phyloP scores from a whole-genome alignment of 1,140 invertebrate species.

The Tetramorium parvispinum region DNA sequence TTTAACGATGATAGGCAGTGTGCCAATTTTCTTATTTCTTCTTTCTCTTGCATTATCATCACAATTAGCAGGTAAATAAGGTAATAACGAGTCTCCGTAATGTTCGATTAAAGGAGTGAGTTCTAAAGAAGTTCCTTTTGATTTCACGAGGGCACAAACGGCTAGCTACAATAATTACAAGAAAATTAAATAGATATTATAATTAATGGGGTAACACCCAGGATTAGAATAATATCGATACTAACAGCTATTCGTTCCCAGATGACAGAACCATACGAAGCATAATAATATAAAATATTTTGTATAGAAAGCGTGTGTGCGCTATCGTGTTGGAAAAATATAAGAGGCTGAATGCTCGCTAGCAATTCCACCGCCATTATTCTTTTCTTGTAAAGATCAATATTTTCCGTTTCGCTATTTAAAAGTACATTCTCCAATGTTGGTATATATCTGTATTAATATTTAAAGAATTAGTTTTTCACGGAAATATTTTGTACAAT shows the following conservation, averaged over 20 bases:
- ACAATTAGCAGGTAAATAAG: constrained; percentile 76
- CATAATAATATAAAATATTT: constrained; percentile 76
- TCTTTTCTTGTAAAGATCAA: constrained; percentile 77
- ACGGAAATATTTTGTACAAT: neutral
- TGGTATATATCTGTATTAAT: constrained; percentile 78
- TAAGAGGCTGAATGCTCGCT: constrained; percentile 80
- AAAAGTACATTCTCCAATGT: constrained; percentile 79
- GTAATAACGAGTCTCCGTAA: constrained; percentile 83
- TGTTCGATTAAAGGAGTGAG: constrained; percentile 78
- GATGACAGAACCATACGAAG: constrained; percentile 78
- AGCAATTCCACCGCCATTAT: constrained; percentile 81
- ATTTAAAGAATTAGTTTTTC: neutral
- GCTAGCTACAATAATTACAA: constrained; percentile 75
- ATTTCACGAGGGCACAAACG: constrained; percentile 81
- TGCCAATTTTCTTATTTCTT: constrained; percentile 63
- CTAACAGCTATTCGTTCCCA: constrained; percentile 83
- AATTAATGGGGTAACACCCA: neutral
- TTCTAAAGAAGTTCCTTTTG: constrained; percentile 76
- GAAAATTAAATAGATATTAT: neutral
- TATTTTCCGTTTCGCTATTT: constrained; percentile 76
- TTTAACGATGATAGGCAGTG: constrained; percentile 82
- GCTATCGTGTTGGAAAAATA: constrained; percentile 78
- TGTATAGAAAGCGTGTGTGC: constrained; percentile 76
- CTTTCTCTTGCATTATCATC: constrained; percentile 27
- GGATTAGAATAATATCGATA: constrained; percentile 23